phyloP scores from a whole-genome alignment of 2,888 invertebrate species.

The Lissonota sp. region DNA sequence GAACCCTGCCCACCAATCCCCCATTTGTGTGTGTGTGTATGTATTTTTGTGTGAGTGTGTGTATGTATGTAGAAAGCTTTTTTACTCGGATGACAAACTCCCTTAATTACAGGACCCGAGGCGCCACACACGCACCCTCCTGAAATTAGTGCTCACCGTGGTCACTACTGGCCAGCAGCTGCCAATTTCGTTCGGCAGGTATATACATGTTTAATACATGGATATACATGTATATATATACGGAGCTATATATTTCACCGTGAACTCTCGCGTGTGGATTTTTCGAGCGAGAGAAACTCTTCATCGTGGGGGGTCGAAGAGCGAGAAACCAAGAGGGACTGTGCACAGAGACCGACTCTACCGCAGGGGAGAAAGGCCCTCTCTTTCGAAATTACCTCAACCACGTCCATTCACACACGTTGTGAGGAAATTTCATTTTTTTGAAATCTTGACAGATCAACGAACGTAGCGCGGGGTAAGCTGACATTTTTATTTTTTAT shows the following conservation, averaged over 20 bases:
- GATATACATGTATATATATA: slow-evolving; percentile 9
- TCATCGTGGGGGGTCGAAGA: slow-evolving; percentile 49
- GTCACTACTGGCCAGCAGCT: slow-evolving; percentile 66
- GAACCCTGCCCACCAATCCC: slow-evolving; percentile 37
- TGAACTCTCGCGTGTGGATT: slow-evolving; percentile 14
- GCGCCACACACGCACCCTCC: slow-evolving; percentile 70
- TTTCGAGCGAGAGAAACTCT: slow-evolving; percentile 40
- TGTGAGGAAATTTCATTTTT: slow-evolving; percentile 6
- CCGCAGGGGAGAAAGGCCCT: slow-evolving; percentile 45
- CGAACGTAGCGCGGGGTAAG: not conserved
- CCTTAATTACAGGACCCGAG: slow-evolving; percentile 80
- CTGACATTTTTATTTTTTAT: too few relatives aligned
- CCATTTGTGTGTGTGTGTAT: slow-evolving; percentile 11
- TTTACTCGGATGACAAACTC: slow-evolving; percentile 82
- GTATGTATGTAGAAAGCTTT: slow-evolving; percentile 68
- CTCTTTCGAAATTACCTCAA: slow-evolving; percentile 51
- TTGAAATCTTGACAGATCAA: slow-evolving; percentile 11
- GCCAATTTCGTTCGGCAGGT: slow-evolving; percentile 72
- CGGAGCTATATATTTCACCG: slow-evolving; percentile 5
- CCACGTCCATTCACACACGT: slow-evolving; percentile 38
- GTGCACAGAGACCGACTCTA: slow-evolving; percentile 7
- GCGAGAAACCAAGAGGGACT: slow-evolving; percentile 61
- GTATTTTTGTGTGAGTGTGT: slow-evolving; percentile 57
- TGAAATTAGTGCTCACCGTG: slow-evolving; percentile 67
- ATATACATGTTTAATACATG: slow-evolving; percentile 23